A percentile compares a stretch with the other conserved stretches of the same genome.
Evolutionary conservation across 2,888 invertebrate genomes (phyloP).

Genomic region (Caenorhabditis panamensis): DNA sequence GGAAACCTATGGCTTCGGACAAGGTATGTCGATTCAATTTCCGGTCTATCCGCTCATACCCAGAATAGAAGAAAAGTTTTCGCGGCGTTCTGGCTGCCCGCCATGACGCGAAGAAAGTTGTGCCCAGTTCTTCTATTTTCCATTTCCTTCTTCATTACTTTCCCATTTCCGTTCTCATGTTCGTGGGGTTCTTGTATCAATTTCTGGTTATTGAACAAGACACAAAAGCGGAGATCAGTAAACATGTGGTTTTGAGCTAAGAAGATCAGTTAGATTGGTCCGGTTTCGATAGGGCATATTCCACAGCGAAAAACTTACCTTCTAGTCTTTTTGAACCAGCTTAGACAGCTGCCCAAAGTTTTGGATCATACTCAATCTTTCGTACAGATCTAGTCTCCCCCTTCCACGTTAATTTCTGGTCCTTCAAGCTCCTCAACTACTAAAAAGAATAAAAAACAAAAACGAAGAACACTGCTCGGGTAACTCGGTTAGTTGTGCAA

Average conservation of each 20-base stretch:
- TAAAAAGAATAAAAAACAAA: background rate
- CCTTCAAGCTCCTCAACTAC: background rate
- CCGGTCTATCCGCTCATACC: constrained; percentile 2
- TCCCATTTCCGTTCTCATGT: background rate
- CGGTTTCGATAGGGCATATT: too few relatives aligned
- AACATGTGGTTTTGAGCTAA: too few relatives aligned
- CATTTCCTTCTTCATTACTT: background rate
- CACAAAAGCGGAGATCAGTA: too few relatives aligned
- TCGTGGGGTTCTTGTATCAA: constrained; percentile 12
- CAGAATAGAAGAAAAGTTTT: constrained; percentile 20
- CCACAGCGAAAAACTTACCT: too few relatives aligned
- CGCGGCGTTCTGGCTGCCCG: too few relatives aligned
- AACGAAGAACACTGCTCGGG: constrained; percentile 22
- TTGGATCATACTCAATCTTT: too few relatives aligned
- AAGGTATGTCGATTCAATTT: constrained; percentile 39
- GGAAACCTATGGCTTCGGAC: background rate
- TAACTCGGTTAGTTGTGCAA: constrained; percentile 35
- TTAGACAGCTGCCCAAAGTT: too few relatives aligned
- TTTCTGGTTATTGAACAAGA: constrained; percentile 19
- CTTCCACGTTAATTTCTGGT: constrained; percentile 11
- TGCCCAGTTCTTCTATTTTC: constrained; percentile 9
- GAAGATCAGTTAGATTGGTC: too few relatives aligned
- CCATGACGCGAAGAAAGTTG: too few relatives aligned
- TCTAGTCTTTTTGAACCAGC: too few relatives aligned
- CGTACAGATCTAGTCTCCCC: too few relatives aligned